Evolutionary conservation across 2,888 invertebrate species (phyloP).

Genomic region (Smittia sp.): DNA sequence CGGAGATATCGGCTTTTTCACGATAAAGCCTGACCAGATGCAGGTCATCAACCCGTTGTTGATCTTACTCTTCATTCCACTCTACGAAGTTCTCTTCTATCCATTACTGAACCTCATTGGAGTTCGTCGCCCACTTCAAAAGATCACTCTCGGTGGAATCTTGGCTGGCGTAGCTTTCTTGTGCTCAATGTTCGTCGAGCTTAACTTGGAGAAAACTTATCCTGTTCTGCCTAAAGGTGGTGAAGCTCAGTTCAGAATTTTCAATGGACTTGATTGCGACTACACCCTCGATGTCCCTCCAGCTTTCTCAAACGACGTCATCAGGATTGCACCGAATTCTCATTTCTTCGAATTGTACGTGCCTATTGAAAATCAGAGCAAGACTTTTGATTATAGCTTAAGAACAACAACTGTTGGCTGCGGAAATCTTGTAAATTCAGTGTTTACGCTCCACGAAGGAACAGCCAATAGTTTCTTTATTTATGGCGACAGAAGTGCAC

Average conservation of each 20-base stretch:
- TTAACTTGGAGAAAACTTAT: conserved; percentile 72
- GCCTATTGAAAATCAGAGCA: not conserved
- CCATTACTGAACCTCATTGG: conserved; percentile 70
- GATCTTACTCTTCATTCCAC: conserved; percentile 80
- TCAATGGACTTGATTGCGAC: conserved; percentile 62
- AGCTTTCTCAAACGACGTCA: not conserved
- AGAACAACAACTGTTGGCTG: not conserved
- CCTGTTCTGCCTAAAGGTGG: conserved; percentile 61
- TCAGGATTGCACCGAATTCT: not conserved
- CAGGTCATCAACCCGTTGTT: conserved; percentile 87
- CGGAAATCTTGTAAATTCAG: not conserved
- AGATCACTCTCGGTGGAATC: conserved; percentile 83
- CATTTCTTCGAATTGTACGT: not conserved
- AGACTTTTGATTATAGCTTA: not conserved
- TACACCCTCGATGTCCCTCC: not conserved
- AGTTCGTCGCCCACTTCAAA: conserved; percentile 73
- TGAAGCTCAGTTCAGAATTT: conserved; percentile 66
- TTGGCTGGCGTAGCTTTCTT: conserved; percentile 82
- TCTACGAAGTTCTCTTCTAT: conserved; percentile 77
- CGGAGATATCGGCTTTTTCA: conserved; percentile 70
- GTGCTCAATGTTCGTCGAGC: conserved; percentile 82
- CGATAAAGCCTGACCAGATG: conserved; percentile 85
- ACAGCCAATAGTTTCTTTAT: conserved; percentile 42
- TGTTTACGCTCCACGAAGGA: conserved; percentile 16
- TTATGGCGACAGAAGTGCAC: not conserved